Evolutionary conservation across 1,140 invertebrate species (phyloP).

Genomic region (Samia ricini): DNA sequence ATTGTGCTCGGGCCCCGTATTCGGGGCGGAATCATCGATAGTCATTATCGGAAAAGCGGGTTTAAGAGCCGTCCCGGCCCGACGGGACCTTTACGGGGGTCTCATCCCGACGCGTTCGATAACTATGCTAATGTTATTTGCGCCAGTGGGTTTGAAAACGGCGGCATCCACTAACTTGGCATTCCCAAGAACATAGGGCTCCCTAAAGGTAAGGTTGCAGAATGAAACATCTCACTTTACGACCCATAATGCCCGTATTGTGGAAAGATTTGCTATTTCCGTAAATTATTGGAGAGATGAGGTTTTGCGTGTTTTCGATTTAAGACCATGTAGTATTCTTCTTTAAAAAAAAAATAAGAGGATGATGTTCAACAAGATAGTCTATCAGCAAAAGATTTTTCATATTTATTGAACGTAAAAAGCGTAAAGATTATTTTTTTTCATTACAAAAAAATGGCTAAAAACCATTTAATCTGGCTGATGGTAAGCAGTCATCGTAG

Average conservation of each 20-base stretch:
- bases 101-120: slow-evolving; percentile 72
- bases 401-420: not conserved
- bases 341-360: not conserved
- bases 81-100: slow-evolving; percentile 68
- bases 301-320: slow-evolving; percentile 1
- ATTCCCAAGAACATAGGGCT: slow-evolving; percentile 35
- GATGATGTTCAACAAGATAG: not conserved
- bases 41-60: slow-evolving; percentile 75
- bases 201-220: slow-evolving; percentile 39
- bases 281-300: slow-evolving; percentile 3
- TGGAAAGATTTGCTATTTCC: slow-evolving; percentile 31
- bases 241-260: slow-evolving; percentile 29
- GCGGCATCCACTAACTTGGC: slow-evolving; percentile 55
- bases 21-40: slow-evolving; percentile 73
- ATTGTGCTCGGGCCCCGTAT: slow-evolving; percentile 61
- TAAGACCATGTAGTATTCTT: not conserved
- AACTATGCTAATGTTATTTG: slow-evolving; percentile 77
- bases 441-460: not conserved
- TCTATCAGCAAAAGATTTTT: not conserved
- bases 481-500: no score
- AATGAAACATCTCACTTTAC: slow-evolving; percentile 39
- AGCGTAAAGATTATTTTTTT: not conserved
- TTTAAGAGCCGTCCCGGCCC: slow-evolving; percentile 71
- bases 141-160: slow-evolving; percentile 64
- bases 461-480: no score